Evolutionary conservation across 2,888 invertebrate species (phyloP), one percentile per base, ranked within the genome.

Genomic region (Crepidodera aurea): DNA sequence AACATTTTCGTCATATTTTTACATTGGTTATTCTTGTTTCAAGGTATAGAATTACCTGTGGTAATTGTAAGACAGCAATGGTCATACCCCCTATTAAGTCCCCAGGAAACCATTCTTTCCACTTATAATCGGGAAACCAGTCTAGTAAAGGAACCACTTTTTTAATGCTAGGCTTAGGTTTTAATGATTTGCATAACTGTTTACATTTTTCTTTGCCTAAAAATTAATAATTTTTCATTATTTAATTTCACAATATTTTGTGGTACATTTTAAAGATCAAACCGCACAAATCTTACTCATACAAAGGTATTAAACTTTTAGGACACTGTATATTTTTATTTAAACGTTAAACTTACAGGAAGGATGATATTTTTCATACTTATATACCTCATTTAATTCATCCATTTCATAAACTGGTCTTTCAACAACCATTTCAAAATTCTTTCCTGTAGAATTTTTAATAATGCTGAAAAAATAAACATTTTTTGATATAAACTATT

Each of bases 1-100:
- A n/a, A n/a, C n/a, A n/a, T n/a, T n/a, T n/a, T n/a, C n/a, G n/a
- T n/a, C n/a, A n/a, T n/a, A n/a, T n/a, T n/a, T n/a, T n/a, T n/a
- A n/a, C n/a, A n/a, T n/a, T n/a, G n/a, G n/a, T n/a, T n/a, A n/a
- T n/a, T n/a, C n/a, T n/a, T n/a, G n/a, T n/a, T n/a, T n/a, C n/a
- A n/a, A n/a, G n/a, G n/a, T n/a, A n/a, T n/a, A n/a, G n/a, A n/a
- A n/a, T 22, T 22, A 93, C 94, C 85, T 94, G 94, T 0, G 94
- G 94, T 79, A 94, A 92, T 75, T 94, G 92, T 91, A 94, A 91
- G 25, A 94, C 86, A 10, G 92, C 94, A 0, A 95, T 92, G 0
- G 96, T 96, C 18, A 92, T 85, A 0, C 96, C 96, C 0, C 93
- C 88, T 3, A 94, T 85, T 46, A 93, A 71, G 82, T 96, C 96